Base-by-base conservation (phyloP, 2,888 invertebrate species). In the Synergus itoensis region DNA sequence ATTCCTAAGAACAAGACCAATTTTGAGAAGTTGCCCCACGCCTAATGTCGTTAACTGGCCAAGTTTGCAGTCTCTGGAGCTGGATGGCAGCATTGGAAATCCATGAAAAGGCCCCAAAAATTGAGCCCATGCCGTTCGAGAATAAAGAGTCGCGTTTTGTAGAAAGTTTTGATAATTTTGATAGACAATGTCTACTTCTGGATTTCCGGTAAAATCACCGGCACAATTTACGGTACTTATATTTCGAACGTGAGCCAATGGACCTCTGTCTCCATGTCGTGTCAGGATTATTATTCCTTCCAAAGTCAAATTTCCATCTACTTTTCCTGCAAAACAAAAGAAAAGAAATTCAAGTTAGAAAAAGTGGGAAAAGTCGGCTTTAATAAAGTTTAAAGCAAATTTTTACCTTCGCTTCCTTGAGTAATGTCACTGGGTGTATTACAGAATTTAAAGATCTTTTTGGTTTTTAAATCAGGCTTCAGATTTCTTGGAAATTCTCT, bases 191-290 rank as follows among this genome's bases (percentile, higher is more conserved):
- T 91, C 90, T 67, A 91, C 80, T 41, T 90, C 89, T 0, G 89
- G 84, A 65, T 80, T 82, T 4, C 83, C 77, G 67, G 81, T 85
- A n/a, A 91, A 87, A 64, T 94, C 94, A 57, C 91, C 93, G 62
- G 96, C 96, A 91, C 98, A 98, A 83, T 97, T 96, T 21, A 98
- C 94, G 77, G 94, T 94, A 76, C 96, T 95, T 60, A 97, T 96
- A 80, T 96, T 96, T 77, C 95, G 94, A 1, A 98, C 94, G 89
- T 97, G 96, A 12, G 97, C 96, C 83, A 98, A 93, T 0, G 98
- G 97, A 0, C 98, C 97, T 75, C 98, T 93, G 91, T 98, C 98
- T 0, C 98, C 98, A 90, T 98, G 98, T 18, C 98, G 94, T 5
- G 97, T 95, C 73, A 98, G 93, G 76, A 97, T 93, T 62, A 97